Conservation (phyloP, 2,113 vertebrate genomes). For the Dascyllus trimaculatus region DNA sequence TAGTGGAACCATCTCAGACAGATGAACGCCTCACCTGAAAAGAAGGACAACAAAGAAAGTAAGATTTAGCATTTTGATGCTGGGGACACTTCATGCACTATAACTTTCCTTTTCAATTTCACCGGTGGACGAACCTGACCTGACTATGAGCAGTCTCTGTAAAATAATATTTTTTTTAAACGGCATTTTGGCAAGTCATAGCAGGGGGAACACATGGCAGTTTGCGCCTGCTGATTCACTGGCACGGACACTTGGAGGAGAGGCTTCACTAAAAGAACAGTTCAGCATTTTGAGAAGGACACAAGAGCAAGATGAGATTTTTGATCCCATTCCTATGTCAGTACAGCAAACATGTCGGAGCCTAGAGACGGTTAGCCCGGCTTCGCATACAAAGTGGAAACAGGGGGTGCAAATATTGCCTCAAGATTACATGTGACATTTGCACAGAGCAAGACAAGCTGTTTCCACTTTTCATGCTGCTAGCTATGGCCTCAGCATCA, state of each 20-base stretch:
- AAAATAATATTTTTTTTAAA: neutral
- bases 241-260: too few species aligned
- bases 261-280: neutral
- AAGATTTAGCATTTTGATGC: neutral
- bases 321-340: neutral
- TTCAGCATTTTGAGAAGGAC: neutral
- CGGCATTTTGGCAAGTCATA: neutral
- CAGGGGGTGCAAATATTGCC: too few species aligned
- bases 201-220: neutral
- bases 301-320: neutral
- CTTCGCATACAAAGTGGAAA: neutral
- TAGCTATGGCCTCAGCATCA: too few species aligned
- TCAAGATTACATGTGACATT: neutral
- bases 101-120: neutral
- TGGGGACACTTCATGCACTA: neutral
- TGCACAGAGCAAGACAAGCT: too few species aligned
- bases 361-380: neutral
- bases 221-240: neutral
- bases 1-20: conserved; percentile 1
- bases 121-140: neutral
- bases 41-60: neutral
- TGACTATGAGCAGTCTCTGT: neutral
- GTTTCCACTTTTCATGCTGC: neutral
- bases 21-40: neutral
- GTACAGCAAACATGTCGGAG: conserved; percentile 4